Conservation (phyloP, 2,888 invertebrate species). For the Autographa pulchrina region DNA sequence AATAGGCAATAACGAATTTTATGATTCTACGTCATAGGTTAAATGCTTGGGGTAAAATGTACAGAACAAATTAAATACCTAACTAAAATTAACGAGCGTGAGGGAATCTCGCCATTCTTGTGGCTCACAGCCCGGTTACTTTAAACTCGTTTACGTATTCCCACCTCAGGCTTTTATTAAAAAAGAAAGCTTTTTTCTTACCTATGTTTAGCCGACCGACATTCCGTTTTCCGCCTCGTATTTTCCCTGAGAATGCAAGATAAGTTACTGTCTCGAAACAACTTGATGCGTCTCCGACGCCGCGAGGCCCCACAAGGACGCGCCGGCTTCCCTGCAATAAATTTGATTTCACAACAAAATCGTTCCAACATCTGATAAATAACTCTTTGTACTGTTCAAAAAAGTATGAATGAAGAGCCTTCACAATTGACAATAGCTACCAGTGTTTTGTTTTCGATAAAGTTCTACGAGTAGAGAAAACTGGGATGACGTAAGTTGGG, state of each 20-base stretch:
- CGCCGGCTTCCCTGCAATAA: constrained; percentile 60
- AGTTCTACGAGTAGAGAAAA: constrained; percentile 71
- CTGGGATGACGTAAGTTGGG: constrained; percentile 77
- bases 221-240: constrained; percentile 53
- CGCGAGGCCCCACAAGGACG: constrained; percentile 42
- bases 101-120: constrained; percentile 37
- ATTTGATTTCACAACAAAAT: constrained; percentile 66
- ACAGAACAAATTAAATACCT: constrained; percentile 54
- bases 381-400: constrained; percentile 49
- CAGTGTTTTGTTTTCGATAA: constrained; percentile 70
- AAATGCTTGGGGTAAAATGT: constrained; percentile 51
- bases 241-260: constrained; percentile 57
- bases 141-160: constrained; percentile 45
- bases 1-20: constrained; percentile 70
- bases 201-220: constrained; percentile 35
- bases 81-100: constrained; percentile 46
- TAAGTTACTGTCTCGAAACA: constrained; percentile 62
- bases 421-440: constrained; percentile 51
- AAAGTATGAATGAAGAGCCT: constrained; percentile 38
- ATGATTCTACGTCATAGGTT: constrained; percentile 68
- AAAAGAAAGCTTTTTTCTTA: constrained; percentile 39
- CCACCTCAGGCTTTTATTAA: constrained; percentile 37
- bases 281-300: constrained; percentile 62
- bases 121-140: constrained; percentile 24
- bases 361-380: constrained; percentile 65